Evolutionary conservation across 2,113 vertebrate species (phyloP).

Genomic region (Bombycilla garrulus): DNA sequence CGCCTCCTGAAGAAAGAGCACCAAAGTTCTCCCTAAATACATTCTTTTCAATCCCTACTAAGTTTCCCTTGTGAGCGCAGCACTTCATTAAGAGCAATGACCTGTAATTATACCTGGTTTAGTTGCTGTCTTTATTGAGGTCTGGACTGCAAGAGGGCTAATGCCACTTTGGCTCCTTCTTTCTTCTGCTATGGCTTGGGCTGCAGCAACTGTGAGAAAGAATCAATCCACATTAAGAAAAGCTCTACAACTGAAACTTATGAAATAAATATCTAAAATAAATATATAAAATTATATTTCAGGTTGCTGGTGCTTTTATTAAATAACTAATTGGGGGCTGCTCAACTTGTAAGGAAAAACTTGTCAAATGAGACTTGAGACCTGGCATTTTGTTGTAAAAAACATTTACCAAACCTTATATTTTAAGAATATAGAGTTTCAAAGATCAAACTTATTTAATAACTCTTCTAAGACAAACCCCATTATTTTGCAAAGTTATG

Average conservation of each 20-base stretch:
- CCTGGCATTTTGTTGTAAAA: neutral
- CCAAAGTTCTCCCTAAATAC: neutral
- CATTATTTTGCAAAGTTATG: neutral
- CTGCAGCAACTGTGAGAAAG: slow-evolving; percentile 83
- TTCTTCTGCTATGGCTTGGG: slow-evolving; percentile 89
- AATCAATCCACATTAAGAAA: neutral
- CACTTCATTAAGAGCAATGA: neutral
- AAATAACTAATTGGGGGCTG: neutral
- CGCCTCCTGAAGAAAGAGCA: neutral
- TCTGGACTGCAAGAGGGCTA: slow-evolving; percentile 63
- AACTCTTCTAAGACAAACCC: neutral
- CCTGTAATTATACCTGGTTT: slow-evolving; percentile 84
- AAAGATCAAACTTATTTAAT: neutral
- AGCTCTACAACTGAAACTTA: neutral
- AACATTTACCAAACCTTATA: neutral
- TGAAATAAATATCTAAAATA: neutral
- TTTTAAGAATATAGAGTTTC: neutral
- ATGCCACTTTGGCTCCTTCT: slow-evolving; percentile 78
- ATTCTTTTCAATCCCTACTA: neutral
- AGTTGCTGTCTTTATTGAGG: slow-evolving; percentile 64
- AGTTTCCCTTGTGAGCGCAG: neutral
- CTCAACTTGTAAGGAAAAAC: neutral
- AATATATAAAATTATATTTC: neutral
- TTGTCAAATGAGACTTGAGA: neutral
- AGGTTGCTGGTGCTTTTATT: neutral